These are phyloP conservation scores for Urophycis tenuis DNA, from an alignment of 2,797 vertebrate species.

Conservation along the genomic window DNA sequence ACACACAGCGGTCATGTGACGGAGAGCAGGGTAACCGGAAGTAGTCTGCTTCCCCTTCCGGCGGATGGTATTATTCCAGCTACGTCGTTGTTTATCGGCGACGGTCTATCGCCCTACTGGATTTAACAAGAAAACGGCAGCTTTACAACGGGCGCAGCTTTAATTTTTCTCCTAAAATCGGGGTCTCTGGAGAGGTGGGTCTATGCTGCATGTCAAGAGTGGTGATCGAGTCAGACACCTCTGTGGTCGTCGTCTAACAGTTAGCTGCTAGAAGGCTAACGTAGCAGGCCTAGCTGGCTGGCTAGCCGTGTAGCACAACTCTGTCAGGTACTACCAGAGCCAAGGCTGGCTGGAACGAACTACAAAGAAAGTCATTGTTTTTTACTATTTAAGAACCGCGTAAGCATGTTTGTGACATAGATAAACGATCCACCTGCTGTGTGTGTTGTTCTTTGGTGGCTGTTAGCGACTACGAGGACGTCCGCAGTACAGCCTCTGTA, in stretches of 20 bases:
- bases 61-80: conserved; percentile 32
- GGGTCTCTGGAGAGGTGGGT: conserved; percentile 63
- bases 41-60: conserved; percentile 23
- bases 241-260: conserved; percentile 2
- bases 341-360: too few species aligned
- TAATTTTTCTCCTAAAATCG: conserved; percentile 22
- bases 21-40: conserved; percentile 54
- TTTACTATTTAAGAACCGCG: not conserved
- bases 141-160: conserved; percentile 48
- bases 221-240: not conserved
- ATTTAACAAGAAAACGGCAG: conserved; percentile 45
- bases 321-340: too few species aligned
- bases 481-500: too few species aligned
- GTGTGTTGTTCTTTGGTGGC: not conserved
- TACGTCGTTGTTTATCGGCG: conserved; percentile 48
- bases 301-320: not conserved
- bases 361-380: not conserved
- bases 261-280: conserved; percentile 26
- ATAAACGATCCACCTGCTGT: not conserved
- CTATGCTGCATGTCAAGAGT: not conserved
- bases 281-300: conserved; percentile 48
- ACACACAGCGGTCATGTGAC: too few species aligned
- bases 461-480: too few species aligned
- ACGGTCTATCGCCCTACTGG: conserved; percentile 30
- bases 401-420: not conserved